Conservation (phyloP, 2,113 vertebrate species). For the Lagopus leucura region DNA sequence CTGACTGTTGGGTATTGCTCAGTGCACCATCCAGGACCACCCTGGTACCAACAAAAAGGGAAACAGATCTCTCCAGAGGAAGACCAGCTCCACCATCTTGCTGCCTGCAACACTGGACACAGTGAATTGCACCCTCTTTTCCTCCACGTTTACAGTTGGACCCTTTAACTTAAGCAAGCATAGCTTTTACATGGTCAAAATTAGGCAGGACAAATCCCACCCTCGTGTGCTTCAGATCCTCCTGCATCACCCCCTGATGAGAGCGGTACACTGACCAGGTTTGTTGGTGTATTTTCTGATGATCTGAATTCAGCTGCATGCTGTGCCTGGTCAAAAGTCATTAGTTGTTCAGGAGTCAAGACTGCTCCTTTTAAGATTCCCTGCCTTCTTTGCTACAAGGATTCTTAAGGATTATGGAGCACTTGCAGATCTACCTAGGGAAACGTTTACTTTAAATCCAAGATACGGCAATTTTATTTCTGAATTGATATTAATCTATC, state of each 20-base stretch:
- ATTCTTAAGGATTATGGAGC: not conserved
- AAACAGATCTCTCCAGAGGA: not conserved
- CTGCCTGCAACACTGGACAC: not conserved
- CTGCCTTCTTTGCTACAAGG: not conserved
- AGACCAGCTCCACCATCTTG: not conserved
- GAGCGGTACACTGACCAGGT: not conserved
- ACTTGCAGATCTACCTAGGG: not conserved
- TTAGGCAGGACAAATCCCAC: not conserved
- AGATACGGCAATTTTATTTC: not conserved
- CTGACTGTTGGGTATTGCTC: not conserved
- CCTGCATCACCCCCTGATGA: not conserved
- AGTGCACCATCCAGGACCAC: not conserved
- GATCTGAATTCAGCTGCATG: not conserved
- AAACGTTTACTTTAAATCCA: not conserved
- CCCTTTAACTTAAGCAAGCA: not conserved
- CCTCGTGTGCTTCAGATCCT: not conserved
- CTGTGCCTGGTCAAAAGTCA: not conserved
- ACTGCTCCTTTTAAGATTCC: not conserved
- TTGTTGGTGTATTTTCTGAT: not conserved
- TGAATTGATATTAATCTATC: not conserved
- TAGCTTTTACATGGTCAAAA: not conserved
- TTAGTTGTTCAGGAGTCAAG: not conserved
- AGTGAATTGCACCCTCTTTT: not conserved
- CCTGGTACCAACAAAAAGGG: not conserved
- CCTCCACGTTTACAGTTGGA: not conserved